Conservation (phyloP, 2,888 invertebrate genomes). For the Hydrotaea diabolus region DNA sequence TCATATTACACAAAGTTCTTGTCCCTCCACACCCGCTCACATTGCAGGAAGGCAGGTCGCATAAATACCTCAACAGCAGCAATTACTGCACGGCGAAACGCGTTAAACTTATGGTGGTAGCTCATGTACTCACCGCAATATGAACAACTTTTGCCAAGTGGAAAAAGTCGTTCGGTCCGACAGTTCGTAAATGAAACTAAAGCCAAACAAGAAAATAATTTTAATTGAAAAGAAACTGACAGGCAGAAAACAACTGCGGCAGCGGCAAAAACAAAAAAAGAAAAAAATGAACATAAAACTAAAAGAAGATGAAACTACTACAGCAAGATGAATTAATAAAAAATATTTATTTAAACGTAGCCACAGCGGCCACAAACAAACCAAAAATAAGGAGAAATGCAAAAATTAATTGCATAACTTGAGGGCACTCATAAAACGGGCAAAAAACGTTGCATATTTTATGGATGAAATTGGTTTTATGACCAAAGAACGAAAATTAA, state of each 20-base stretch:
- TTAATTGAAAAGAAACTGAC: not conserved
- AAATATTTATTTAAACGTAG: not conserved
- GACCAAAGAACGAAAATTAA: too few relatives aligned
- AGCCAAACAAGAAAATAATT: not conserved
- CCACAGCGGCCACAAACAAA: not conserved
- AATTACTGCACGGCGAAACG: not conserved
- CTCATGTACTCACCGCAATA: not conserved
- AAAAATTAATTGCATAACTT: constrained; percentile 10
- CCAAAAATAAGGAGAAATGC: not conserved
- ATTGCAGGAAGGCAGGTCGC: not conserved
- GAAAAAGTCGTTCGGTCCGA: not conserved
- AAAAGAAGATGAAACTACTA: not conserved
- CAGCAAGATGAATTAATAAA: not conserved
- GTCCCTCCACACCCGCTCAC: not conserved
- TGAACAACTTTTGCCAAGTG: not conserved
- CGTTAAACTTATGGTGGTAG: not conserved
- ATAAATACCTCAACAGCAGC: not conserved
- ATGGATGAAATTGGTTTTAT: not conserved
- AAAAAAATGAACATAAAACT: not conserved
- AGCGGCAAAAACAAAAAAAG: too few relatives aligned
- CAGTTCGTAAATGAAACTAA: not conserved
- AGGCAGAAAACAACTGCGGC: not conserved
- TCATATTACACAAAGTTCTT: not conserved
- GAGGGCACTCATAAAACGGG: not conserved
- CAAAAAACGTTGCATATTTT: not conserved